phyloP scores from a whole-genome alignment of 2,113 vertebrate species.

The Arizona elegans region DNA sequence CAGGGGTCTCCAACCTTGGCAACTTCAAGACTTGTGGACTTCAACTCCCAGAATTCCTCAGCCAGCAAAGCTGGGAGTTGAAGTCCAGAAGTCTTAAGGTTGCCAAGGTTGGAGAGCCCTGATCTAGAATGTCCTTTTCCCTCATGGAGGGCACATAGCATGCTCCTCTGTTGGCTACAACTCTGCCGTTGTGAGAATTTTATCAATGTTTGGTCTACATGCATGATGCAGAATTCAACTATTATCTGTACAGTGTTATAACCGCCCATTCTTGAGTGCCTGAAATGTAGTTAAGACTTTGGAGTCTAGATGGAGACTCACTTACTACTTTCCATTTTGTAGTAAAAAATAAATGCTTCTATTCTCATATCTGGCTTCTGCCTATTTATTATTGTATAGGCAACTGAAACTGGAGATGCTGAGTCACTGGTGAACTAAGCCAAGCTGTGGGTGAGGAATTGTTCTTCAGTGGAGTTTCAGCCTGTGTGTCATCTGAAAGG shows the following conservation, averaged over 20 bases:
- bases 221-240: neutral
- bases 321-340: constrained; percentile 22
- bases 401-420: neutral
- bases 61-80: too few relatives aligned
- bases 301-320: neutral
- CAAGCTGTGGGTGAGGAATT: neutral
- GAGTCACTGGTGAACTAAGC: neutral
- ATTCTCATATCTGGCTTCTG: neutral
- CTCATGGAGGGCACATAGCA: neutral
- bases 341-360: neutral
- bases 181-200: neutral
- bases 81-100: too few relatives aligned
- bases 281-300: neutral
- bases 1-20: too few relatives aligned
- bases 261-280: neutral
- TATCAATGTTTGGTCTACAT: neutral
- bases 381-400: neutral
- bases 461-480: neutral
- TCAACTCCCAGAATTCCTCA: too few relatives aligned
- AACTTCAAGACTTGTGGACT: too few relatives aligned
- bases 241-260: neutral
- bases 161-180: neutral
- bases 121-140: neutral
- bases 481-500: neutral
- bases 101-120: too few relatives aligned